Conservation (phyloP, 2,888 invertebrate genomes). For the Drosophila maculinotata region DNA sequence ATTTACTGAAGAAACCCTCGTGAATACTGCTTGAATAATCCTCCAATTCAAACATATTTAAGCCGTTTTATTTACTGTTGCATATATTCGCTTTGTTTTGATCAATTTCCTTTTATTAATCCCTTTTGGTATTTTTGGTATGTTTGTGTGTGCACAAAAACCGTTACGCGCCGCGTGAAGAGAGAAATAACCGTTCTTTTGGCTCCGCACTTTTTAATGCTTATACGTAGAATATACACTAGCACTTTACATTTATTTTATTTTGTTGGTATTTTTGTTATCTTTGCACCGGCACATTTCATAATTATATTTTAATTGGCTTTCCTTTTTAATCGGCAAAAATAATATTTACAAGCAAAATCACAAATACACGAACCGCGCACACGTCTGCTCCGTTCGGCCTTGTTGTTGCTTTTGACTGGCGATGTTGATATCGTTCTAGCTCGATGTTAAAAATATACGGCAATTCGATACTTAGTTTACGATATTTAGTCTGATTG, state of each 20-base stretch:
- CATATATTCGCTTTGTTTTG: conserved; percentile 66
- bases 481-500: background rate
- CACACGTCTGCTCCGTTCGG: conserved; percentile 45
- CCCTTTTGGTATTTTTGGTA: conserved; percentile 13
- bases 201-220: conserved; percentile 23
- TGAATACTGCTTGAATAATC: conserved; percentile 89
- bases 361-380: conserved; percentile 37
- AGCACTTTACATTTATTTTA: conserved; percentile 17
- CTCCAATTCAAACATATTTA: conserved; percentile 89
- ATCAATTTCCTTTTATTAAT: conserved; percentile 41
- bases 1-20: conserved; percentile 88
- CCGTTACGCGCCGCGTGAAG: conserved; percentile 41
- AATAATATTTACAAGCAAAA: conserved; percentile 42
- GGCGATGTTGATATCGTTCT: conserved; percentile 21
- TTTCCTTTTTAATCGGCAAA: conserved; percentile 21
- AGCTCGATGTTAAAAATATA: background rate
- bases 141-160: conserved; percentile 30
- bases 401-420: conserved; percentile 57
- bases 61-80: conserved; percentile 32
- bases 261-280: conserved; percentile 8
- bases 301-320: conserved; percentile 16
- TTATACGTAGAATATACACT: conserved; percentile 19
- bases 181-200: conserved; percentile 46
- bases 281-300: conserved; percentile 34
- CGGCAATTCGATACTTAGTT: background rate